Conservation (phyloP, 1,140 invertebrate species). For the Steinernema khuongi region DNA sequence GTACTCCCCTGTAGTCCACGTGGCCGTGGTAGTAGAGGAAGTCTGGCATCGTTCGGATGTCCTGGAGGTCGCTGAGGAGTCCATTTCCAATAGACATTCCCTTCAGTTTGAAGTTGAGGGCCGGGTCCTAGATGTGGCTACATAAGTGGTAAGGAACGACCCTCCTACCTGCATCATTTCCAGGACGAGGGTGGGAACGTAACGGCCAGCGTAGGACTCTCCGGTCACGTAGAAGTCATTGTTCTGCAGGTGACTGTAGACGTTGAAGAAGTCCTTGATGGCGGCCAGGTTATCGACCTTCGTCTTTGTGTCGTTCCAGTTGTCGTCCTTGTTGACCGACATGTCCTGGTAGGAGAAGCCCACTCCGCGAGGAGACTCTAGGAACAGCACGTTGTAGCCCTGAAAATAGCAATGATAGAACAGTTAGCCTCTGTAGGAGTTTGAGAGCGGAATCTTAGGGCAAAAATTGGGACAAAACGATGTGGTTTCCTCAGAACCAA, state of each 20-base stretch:
- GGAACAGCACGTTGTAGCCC: constrained; percentile 69
- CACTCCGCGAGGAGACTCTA: constrained; percentile 64
- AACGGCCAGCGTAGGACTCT: constrained; percentile 61
- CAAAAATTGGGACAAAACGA: too few species aligned
- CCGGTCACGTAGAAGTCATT: constrained; percentile 60
- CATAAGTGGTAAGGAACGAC: not conserved
- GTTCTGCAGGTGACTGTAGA: constrained; percentile 62
- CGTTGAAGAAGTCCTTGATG: constrained; percentile 59
- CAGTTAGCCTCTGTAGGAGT: too few species aligned
- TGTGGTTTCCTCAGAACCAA: too few species aligned
- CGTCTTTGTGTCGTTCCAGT: constrained; percentile 42
- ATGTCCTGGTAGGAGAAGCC: constrained; percentile 62
- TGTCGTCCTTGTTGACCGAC: constrained; percentile 17
- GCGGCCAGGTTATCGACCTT: constrained; percentile 62
- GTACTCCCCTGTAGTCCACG: constrained; percentile 60
- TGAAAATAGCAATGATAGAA: too few species aligned
- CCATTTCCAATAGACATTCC: constrained; percentile 65
- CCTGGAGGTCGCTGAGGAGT: constrained; percentile 58
- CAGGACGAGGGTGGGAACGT: constrained; percentile 61
- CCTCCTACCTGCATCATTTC: constrained; percentile 49
- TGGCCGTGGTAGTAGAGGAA: constrained; percentile 61
- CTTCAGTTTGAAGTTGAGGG: constrained; percentile 59
- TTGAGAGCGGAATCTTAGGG: too few species aligned
- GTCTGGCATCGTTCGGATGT: constrained; percentile 62
- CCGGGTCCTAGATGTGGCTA: constrained; percentile 60